Evolutionary conservation across 2,113 vertebrate genomes (phyloP).

Genomic region (Burhinus bistriatus): DNA sequence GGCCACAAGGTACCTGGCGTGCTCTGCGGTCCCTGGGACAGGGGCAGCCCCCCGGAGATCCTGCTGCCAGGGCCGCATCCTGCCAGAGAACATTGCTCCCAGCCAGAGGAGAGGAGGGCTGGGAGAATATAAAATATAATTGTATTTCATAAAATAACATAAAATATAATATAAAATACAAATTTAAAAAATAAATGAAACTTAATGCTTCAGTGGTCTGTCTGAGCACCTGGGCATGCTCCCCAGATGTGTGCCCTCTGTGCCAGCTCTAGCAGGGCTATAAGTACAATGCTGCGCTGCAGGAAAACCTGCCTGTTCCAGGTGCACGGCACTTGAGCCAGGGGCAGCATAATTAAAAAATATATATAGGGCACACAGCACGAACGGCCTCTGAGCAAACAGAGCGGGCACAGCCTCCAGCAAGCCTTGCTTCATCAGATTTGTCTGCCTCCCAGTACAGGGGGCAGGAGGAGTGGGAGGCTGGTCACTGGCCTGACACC

Average conservation of each 20-base stretch:
- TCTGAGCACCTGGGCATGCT: neutral
- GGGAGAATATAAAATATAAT: neutral
- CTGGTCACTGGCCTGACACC: neutral
- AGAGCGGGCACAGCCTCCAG: neutral
- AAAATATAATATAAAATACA: neutral
- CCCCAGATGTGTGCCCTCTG: neutral
- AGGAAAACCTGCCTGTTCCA: neutral
- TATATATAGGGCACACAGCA: neutral
- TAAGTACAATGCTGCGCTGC: neutral
- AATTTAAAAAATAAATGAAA: neutral
- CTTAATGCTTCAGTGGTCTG: neutral
- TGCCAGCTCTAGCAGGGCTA: neutral
- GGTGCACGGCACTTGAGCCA: neutral
- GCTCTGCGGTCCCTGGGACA: neutral
- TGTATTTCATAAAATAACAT: neutral
- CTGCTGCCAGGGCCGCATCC: neutral
- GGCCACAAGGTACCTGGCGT: accelerated
- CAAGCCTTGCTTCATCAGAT: neutral
- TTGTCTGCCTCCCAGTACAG: accelerated
- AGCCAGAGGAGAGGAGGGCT: neutral
- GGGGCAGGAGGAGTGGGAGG: neutral
- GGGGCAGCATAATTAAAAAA: neutral
- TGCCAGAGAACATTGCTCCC: neutral
- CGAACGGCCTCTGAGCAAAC: neutral
- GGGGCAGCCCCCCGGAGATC: neutral